Evolutionary conservation across 2,113 vertebrate genomes (phyloP), one percentile per base, ranked within the genome.

Genomic region (Natator depressus): DNA sequence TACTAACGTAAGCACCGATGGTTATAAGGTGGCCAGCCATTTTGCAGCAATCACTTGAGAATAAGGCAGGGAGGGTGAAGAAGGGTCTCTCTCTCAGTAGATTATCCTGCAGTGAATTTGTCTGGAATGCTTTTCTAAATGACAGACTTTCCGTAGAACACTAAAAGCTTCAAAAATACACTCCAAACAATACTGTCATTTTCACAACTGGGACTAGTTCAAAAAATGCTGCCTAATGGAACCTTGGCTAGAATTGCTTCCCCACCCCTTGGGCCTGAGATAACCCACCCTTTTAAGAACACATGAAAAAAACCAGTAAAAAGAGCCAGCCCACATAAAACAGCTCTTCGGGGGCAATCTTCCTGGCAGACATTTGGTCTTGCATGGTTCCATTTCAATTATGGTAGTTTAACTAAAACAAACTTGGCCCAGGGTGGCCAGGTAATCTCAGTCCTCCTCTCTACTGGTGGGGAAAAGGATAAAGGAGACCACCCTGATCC

Each of bases 51-150:
- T 92, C 91, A 89, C 79, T 31, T 1, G 65, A 92, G 78, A 81
- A 82, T 72, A 72, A 42, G 5, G 14, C 82, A 2, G 1, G 80
- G 65, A 92, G 53, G 50, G 29, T 35, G 94, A 94, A 22, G 55
- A 92, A 47, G 35, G 46, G 79, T 93, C 46, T 90, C 85, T 90
- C 85, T 55, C 50, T 91, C 72, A 88, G 55, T 72, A 80, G 55
- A 82, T 93, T 53, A 84, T 94, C 76, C 93, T 93, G 83, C 91
- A 93, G 95, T 88, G 87, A 65, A 85, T 89, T 80, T 84, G 31
- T 88, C 85, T 53, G 88, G 29, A 93, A 81, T 35, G 80, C 29
- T 90, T 95, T 94, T 95, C 46, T 80, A 65, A 94, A 53, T 86
- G n/a, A 87, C 55, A 82, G 75, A 13, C 27, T 94, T 87, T 92